A percentile compares a stretch with the other conserved stretches of the same genome.
Conservation (phyloP, 2,888 invertebrate species). For the Epistrophe grossulariae region DNA sequence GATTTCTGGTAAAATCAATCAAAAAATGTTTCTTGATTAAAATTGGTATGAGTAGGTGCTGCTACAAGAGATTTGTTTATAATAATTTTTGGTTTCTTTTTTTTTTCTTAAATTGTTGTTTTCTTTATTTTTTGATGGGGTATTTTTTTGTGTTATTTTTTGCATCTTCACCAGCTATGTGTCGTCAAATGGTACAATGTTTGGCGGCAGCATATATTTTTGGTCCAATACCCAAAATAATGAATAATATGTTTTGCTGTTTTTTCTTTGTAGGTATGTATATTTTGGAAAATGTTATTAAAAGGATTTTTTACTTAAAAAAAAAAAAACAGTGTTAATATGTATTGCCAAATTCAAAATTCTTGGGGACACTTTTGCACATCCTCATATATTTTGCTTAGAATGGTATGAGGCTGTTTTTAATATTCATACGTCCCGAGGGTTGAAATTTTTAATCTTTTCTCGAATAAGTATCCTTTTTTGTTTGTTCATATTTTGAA, state of each 20-base stretch:
- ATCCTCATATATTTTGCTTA: not conserved
- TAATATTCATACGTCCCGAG: conserved; percentile 59
- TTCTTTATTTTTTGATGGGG: conserved; percentile 3
- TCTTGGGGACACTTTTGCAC: conserved; percentile 49
- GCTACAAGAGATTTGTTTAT: conserved; percentile 71
- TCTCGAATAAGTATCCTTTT: conserved; percentile 9
- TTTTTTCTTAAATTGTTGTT: conserved; percentile 13
- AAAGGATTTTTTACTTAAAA: not conserved
- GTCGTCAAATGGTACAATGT: conserved; percentile 33
- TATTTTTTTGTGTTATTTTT: conserved; percentile 13
- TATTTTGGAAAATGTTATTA: conserved; percentile 16
- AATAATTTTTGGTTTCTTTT: conserved; percentile 48
- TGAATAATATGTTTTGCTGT: conserved; percentile 59
- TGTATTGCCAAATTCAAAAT: conserved; percentile 52
- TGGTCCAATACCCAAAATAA: conserved; percentile 50
- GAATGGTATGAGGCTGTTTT: conserved; percentile 17
- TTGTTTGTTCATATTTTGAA: not conserved
- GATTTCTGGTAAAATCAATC: conserved; percentile 76
- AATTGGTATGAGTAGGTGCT: conserved; percentile 60
- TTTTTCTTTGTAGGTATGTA: not conserved
- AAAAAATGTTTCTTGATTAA: conserved; percentile 75
- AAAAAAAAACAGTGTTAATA: conserved; percentile 57
- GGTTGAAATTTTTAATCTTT: conserved; percentile 49
- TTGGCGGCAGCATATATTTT: conserved; percentile 51
- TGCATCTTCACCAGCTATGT: conserved; percentile 35